These are phyloP conservation scores for Dicyrtomina minuta DNA, from an alignment of 2,888 invertebrate genomes.

Conservation along the genomic window DNA sequence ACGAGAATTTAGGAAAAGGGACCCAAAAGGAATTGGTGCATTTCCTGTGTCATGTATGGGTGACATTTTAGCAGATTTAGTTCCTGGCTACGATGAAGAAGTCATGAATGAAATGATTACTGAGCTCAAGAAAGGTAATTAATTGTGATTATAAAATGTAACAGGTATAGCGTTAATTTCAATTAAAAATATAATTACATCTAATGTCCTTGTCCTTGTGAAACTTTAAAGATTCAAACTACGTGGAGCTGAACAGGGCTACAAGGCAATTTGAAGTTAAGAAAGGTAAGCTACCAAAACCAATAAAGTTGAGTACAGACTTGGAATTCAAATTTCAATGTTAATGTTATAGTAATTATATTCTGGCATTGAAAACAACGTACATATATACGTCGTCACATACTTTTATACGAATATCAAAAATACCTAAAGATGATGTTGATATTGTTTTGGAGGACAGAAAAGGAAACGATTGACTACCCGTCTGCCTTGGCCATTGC, in stretches of 20 bases:
- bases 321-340: no score
- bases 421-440: not conserved
- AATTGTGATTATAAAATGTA: no score
- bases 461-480: conserved; percentile 22
- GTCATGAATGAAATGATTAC: conserved; percentile 8
- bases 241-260: not conserved
- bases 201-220: not conserved
- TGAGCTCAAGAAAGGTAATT: conserved; percentile 24
- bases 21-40: conserved; percentile 11
- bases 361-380: no score
- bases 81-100: conserved; percentile 8
- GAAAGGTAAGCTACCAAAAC: not conserved
- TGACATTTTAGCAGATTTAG: not conserved
- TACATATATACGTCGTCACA: no score
- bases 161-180: no score
- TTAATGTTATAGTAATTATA: no score
- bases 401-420: no score
- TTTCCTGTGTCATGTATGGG: conserved; percentile 1
- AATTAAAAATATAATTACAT: not conserved
- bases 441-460: conserved; percentile 6
- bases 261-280: conserved; percentile 26
- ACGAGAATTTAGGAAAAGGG: conserved; percentile 16
- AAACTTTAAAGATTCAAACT: not conserved
- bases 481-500: conserved; percentile 13
- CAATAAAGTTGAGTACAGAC: not conserved